Evolutionary conservation across 2,888 invertebrate species (phyloP).

Genomic region (Nephrocerus scutellatus): DNA sequence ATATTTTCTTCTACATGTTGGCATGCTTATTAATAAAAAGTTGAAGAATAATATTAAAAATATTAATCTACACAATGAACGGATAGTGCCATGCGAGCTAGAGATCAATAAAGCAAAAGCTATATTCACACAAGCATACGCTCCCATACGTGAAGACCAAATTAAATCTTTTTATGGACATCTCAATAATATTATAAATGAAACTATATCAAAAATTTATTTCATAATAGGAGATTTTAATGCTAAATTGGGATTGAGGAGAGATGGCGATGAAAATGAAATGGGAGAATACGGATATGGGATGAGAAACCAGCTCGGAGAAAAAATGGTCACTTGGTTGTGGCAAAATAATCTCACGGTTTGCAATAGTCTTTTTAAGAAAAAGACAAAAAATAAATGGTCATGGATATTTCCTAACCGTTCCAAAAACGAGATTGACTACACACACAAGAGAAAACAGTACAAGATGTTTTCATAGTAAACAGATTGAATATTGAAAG

Average conservation of each 20-base stretch:
- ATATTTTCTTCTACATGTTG: neutral
- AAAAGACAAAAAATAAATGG: conserved; percentile 8
- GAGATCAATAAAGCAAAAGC: neutral
- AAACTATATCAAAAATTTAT: no score
- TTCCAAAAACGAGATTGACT: conserved; percentile 6
- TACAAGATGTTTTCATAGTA: conserved; percentile 7
- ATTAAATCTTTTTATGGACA: no score
- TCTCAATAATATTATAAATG: no score
- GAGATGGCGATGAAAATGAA: no score
- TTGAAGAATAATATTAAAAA: neutral
- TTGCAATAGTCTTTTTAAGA: conserved; percentile 5
- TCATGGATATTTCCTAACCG: conserved; percentile 3
- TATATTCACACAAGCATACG: no score
- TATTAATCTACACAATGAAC: neutral
- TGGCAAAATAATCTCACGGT: conserved; percentile 3
- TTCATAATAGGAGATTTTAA: no score
- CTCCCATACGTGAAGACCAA: no score
- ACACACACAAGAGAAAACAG: conserved; percentile 6
- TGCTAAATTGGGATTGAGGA: no score
- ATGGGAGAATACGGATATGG: conserved; percentile 7
- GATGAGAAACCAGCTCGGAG: conserved; percentile 3
- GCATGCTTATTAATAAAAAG: neutral
- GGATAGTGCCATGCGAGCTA: no score
- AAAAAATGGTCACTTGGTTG: conserved; percentile 4
- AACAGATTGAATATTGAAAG: no score